Evolutionary conservation across 92 coral and sea anemone species (phyloP).

Genomic region (Phymanthus crucifer): DNA sequence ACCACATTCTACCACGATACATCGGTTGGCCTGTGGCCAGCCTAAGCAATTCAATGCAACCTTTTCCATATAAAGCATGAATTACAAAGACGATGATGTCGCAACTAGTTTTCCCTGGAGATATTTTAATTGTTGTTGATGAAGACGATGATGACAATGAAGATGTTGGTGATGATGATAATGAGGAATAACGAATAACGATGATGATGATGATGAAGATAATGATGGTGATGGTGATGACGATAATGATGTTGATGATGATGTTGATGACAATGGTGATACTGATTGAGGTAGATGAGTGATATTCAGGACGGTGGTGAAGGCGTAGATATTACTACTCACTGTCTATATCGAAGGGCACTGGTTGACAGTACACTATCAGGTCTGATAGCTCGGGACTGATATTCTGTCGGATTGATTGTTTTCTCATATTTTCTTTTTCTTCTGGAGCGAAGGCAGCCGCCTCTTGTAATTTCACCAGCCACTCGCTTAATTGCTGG

Average conservation of each 20-base stretch:
- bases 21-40: too few relatives aligned
- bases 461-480: slow-evolving; percentile 73
- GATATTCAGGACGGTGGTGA: background rate
- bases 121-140: too few relatives aligned
- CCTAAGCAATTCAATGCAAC: too few relatives aligned
- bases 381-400: slow-evolving; percentile 88
- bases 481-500: slow-evolving; percentile 88
- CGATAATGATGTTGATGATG: background rate
- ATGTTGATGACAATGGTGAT: too few relatives aligned
- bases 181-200: background rate
- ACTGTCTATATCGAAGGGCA: slow-evolving; percentile 93
- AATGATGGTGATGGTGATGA: background rate
- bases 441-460: slow-evolving; percentile 73
- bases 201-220: slow-evolving; percentile 11
- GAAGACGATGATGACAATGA: background rate
- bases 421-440: slow-evolving; percentile 68
- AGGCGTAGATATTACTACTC: slow-evolving; percentile 30
- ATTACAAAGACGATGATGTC: too few relatives aligned
- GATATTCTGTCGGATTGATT: slow-evolving; percentile 79
- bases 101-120: too few relatives aligned
- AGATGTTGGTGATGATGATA: too few relatives aligned
- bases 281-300: background rate
- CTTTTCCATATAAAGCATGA: too few relatives aligned
- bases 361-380: slow-evolving; percentile 94
- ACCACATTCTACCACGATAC: too few relatives aligned